Conservation (phyloP, 2,888 invertebrate species). For the Plagodis dolabraria region DNA sequence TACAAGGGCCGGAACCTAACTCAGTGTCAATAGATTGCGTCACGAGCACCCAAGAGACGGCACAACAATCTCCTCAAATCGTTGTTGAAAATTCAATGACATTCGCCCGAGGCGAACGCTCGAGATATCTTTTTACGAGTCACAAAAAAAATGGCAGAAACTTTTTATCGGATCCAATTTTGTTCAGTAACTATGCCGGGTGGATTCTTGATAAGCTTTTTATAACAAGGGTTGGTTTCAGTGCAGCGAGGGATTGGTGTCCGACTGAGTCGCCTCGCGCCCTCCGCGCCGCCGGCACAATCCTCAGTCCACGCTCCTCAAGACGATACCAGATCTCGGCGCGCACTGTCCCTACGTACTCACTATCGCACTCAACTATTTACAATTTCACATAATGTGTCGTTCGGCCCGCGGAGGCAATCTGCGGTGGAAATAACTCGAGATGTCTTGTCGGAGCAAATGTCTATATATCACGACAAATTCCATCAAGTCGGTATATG, state of each 20-base stretch:
- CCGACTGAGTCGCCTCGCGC: conserved; percentile 5
- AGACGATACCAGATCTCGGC: conserved; percentile 38
- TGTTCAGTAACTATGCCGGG: conserved; percentile 67
- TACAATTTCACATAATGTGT: conserved; percentile 26
- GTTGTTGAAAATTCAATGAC: conserved; percentile 69
- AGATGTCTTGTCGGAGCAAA: conserved; percentile 31
- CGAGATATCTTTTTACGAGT: conserved; percentile 66
- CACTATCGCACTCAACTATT: conserved; percentile 6
- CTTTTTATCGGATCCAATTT: conserved; percentile 72
- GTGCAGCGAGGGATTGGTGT: conserved; percentile 18
- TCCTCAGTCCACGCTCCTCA: conserved; percentile 21
- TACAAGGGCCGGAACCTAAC: conserved; percentile 40
- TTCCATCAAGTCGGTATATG: conserved; percentile 43
- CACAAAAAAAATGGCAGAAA: conserved; percentile 63
- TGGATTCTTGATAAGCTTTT: conserved; percentile 69
- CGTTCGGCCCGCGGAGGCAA: conserved; percentile 37
- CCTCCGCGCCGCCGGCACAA: conserved; percentile 9
- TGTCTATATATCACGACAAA: conserved; percentile 38
- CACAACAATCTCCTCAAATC: conserved; percentile 59
- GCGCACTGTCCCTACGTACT: conserved; percentile 30
- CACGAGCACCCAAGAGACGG: conserved; percentile 44
- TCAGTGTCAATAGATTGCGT: conserved; percentile 46
- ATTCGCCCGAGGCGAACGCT: conserved; percentile 56
- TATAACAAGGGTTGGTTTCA: conserved; percentile 59
- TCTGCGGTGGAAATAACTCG: conserved; percentile 40